Evolutionary conservation across 2,888 invertebrate genomes (phyloP).

Genomic region (Neoitamus cyanurus): DNA sequence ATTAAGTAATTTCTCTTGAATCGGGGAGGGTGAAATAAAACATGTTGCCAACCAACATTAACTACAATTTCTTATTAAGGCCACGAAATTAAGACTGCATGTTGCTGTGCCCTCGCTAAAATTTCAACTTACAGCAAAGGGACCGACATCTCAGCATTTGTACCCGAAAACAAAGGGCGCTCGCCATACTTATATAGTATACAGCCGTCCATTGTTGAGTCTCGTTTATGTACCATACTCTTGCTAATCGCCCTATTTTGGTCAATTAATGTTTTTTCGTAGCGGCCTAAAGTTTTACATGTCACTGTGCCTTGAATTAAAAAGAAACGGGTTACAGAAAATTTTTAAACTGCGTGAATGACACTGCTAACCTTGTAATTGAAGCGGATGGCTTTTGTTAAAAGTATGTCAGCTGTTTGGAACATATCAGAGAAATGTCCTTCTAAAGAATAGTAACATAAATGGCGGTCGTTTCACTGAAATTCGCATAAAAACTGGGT

Average conservation of each 20-base stretch:
- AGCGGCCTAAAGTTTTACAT: not conserved
- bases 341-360: not conserved
- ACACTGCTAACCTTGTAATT: not conserved
- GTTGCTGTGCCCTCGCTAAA: too few relatives aligned
- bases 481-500: not conserved
- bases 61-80: too few relatives aligned
- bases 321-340: not conserved
- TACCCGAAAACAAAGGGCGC: not conserved
- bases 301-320: not conserved
- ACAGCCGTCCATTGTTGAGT: not conserved
- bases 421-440: not conserved
- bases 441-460: not conserved
- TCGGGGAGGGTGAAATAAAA: too few relatives aligned
- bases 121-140: not conserved
- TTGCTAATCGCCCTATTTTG: not conserved
- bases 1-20: too few relatives aligned
- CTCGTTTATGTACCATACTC: not conserved
- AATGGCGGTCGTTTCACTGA: not conserved
- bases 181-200: too few relatives aligned
- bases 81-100: too few relatives aligned
- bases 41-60: too few relatives aligned
- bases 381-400: not conserved
- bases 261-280: not conserved
- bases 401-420: not conserved
- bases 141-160: not conserved